Percentiles rank a stretch among this genome's conserved stretches.
phyloP scores from a whole-genome alignment of 2,113 vertebrate genomes.

The Pseudopipra pipra region DNA sequence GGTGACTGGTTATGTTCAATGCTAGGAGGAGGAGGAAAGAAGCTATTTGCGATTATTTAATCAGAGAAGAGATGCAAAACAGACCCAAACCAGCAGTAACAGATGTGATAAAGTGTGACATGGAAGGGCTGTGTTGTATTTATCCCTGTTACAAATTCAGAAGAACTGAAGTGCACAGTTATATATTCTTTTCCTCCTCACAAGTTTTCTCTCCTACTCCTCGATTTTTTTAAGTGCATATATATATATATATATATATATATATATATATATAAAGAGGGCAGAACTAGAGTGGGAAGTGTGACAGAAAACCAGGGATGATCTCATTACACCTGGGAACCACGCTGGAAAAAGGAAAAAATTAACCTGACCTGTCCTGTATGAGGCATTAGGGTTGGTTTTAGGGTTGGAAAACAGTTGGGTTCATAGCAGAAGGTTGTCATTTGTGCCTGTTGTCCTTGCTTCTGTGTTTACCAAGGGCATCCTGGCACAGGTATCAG shows the following conservation, averaged over 20 bases:
- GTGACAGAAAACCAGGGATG: background rate
- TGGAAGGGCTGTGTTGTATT: background rate
- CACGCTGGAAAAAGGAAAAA: background rate
- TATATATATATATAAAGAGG: background rate
- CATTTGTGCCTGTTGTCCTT: background rate
- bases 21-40: background rate
- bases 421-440: background rate
- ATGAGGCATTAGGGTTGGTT: background rate
- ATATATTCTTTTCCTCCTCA: background rate
- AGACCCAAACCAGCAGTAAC: slow-evolving; percentile 26
- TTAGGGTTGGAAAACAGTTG: background rate
- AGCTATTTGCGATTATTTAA: background rate
- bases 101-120: slow-evolving; percentile 19
- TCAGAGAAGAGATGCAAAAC: background rate
- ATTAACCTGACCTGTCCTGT: background rate
- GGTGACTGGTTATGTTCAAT: background rate
- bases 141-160: background rate
- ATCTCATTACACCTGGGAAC: background rate
- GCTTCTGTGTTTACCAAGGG: background rate
- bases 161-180: background rate
- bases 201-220: background rate
- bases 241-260: no score
- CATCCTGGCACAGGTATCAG: background rate
- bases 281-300: background rate
- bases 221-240: background rate